Base-by-base conservation (phyloP, 1,140 invertebrate species). In the Pseudomyrmex cubaensis region DNA sequence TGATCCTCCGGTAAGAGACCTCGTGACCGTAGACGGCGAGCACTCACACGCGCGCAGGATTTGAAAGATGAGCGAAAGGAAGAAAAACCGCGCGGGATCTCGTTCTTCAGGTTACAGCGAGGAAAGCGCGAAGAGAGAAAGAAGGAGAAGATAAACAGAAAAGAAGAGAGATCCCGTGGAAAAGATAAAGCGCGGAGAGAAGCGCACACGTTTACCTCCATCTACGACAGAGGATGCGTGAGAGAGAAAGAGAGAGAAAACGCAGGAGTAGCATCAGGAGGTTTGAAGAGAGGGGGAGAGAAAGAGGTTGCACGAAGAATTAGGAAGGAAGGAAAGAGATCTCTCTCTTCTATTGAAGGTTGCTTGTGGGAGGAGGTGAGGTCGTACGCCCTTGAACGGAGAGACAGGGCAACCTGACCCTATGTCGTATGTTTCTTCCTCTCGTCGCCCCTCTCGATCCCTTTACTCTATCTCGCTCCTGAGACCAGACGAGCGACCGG, bases 341-440 rank as follows among this genome's bases (percentile, higher is more conserved):
- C 62, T 76, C 69, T 75, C 63, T 85, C 84, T 52, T 85, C 87
- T 83, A 82, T 87, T 90, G 90, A 92, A 92, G 90, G 91, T 89
- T 91, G 92, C 82, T 76, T 64, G 77, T 82, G 70, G 67, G 63
- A 85, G 64, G 82, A 84, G 87, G 90, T 89, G 87, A 85, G 90
- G 88, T 90, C 89, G 90, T 84, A 91, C 93, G 93, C 91, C 93
- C 93, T 93, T 93, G 92, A 93, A 93, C 92, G 90, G 90, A 91
- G 92, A 92, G 92, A 92, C 85, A 85, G 87, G 74, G 85, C 80
- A 92, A 92, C 87, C 88, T 90, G 90, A 87, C 84, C 91, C 86
- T 85, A 89, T 82, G 85, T 87, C 80, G 86, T 83, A 87, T 87
- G 73, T 87, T 88, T 78, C 63, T 85, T 73, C 83, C 75, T 77